Base-by-base conservation (phyloP, 2,888 invertebrate species). In the Asteroscopus sphinx region DNA sequence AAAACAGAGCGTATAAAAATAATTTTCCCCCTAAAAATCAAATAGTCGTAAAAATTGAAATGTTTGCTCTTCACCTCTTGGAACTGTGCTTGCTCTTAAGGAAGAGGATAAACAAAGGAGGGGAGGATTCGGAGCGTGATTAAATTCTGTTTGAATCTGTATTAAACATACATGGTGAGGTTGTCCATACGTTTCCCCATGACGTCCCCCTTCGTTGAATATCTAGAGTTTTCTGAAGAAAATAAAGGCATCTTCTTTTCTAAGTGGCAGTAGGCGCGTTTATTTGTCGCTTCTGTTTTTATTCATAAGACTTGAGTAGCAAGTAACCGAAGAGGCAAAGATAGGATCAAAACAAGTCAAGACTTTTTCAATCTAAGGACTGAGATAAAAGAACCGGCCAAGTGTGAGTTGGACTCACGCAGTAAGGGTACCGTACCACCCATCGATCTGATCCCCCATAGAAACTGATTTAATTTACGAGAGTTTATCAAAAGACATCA, bases 91-190 rank as follows among this genome's bases (percentile, higher is more conserved):
- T 47, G 15, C 41, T 57, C 40, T 54, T 42, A 44, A 54, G 48
- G 25, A 66, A 47, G 25, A 51, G 44, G 47, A 71, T 66, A 71
- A 71, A 71, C 54, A 66, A 48, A 53, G 25, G 39, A 42, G 11
- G 12, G 47, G 47, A 26, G 35, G 48, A 15, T 40, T 33, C 17
- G 36, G n/a, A 41, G 15, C 35, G 32, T 73, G 73, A 59, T 72
- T 58, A 61, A 60, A 58, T 67, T 72, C 57, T 49, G 47, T 72
- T 62, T 49, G 69, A 72, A 62, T 62, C 32, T 39, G 41, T 72
- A 72, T 55, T 59, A 56, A 55, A 47, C 60, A 71, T 61, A 66
- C 53, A 56, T 51, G 42, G 46, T 12, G 40, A 8, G 12, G 41
- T 36, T 25, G 12, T 6, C 35, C 56, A 45, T 57, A 56, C 35